Conservation (phyloP, 1,140 invertebrate species). For the Akabosia matsudoensis region DNA sequence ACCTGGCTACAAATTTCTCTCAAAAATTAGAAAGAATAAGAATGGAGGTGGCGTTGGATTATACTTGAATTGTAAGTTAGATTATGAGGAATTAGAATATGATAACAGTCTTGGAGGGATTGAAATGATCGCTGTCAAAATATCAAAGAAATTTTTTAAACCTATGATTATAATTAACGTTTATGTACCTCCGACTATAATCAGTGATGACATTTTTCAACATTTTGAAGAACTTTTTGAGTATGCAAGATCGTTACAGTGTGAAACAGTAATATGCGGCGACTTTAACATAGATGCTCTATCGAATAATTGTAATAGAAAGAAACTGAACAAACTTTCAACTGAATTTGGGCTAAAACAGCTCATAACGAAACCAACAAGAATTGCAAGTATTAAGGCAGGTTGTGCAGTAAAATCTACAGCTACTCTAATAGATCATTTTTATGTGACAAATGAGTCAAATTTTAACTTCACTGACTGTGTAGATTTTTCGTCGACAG, state of each 20-base stretch:
- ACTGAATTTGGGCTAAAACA: not conserved
- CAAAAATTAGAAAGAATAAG: not conserved
- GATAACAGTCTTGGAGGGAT: not conserved
- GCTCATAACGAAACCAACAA: not conserved
- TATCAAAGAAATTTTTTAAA: not conserved
- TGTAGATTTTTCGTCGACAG: not conserved
- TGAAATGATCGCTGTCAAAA: not conserved
- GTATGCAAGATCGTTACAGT: not conserved
- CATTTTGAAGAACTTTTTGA: not conserved
- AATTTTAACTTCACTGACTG: not conserved
- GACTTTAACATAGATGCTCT: constrained; percentile 2
- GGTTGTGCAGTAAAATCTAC: not conserved
- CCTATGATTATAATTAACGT: not conserved
- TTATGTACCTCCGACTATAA: not conserved
- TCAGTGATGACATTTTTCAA: not conserved
- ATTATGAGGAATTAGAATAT: not conserved
- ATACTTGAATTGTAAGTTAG: not conserved
- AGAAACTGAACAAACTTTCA: not conserved
- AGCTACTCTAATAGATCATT: not conserved
- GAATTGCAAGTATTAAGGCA: not conserved
- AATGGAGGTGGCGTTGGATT: not conserved
- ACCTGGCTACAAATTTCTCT: not conserved
- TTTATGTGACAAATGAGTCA: not conserved
- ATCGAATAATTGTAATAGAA: not conserved
- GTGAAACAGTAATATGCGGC: not conserved